Evolutionary conservation across 2,888 invertebrate genomes (phyloP), one percentile per base, ranked within the genome.

Genomic region (Drosophila aldrichi): DNA sequence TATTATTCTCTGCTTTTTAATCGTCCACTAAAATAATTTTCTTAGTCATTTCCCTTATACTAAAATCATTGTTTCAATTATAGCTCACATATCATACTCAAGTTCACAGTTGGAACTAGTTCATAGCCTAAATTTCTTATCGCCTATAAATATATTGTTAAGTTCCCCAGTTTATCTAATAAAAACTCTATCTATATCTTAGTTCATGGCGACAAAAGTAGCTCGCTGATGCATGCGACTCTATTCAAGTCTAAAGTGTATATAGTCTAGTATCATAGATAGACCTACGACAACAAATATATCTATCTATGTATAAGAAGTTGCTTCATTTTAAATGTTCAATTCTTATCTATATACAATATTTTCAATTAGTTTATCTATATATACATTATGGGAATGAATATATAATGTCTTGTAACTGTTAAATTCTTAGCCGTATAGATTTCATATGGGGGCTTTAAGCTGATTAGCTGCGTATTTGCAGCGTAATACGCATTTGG

Each of bases 391-490:
- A 22, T 44, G 16, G 8, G 25, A 14, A 8, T 22, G 29, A 7
- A 7, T 9, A 22, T 22, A 20, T 22, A 16, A 20, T 34, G 8
- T 38, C 7, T 0, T 25, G 22, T 16, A 22, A 4, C 20, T 52
- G 8, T 22, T 36, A 20, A 22, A 16, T 3, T 41, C 32, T 6
- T 20, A 20, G 6, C 54, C 18, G 29, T 18, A 29, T 18, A 14
- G 22, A 38, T 20, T 41, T 18, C 9, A 18, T 18, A 55, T 40
- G 4, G 29, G 4, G 40, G 41, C 41, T 25, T 38, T 57, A 76
- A 76, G 74, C 76, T 59, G 74, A 76, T 74, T 74, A 74, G 36
- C 25, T 56, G 36, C 18, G 16, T 43, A 49, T 43, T 49, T 49
- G 14, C 18, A 49, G 32, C 29, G 22, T 18, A 44, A 57, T 34